A percentile compares a stretch with the other conserved stretches of the same genome.
phyloP scores from a whole-genome alignment of 2,113 vertebrate species.

The Psilopsiagon aurifrons region DNA sequence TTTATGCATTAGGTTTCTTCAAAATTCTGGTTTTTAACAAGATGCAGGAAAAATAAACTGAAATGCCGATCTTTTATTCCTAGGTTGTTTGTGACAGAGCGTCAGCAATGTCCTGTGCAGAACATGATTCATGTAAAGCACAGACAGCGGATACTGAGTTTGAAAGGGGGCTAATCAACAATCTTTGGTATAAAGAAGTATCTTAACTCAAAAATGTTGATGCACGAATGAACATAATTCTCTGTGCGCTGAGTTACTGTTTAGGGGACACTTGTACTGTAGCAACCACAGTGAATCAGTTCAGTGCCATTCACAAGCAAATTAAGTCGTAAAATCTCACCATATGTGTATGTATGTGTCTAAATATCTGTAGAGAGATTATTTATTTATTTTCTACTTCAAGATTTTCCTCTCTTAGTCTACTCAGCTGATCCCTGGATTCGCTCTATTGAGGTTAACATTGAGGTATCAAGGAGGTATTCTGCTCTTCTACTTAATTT shows the following conservation, averaged over 20 bases:
- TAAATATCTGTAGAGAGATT: background rate
- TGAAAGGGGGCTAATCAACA: constrained; percentile 65
- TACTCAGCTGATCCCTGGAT: background rate
- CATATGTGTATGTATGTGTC: background rate
- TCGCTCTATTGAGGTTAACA: background rate
- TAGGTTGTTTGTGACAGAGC: constrained; percentile 56
- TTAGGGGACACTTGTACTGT: constrained; percentile 40
- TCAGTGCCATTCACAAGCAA: constrained; percentile 39
- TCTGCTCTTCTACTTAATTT: background rate
- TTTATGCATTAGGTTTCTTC: constrained; percentile 75
- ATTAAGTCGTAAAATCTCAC: constrained; percentile 44
- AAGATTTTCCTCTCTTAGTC: background rate
- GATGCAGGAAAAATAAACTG: constrained; percentile 64
- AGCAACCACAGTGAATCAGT: constrained; percentile 31
- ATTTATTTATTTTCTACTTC: constrained; percentile 38
- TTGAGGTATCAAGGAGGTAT: background rate
- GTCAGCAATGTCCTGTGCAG: constrained; percentile 32
- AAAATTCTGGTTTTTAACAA: constrained; percentile 71
- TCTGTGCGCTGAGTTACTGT: constrained; percentile 22
- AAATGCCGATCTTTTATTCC: constrained; percentile 67
- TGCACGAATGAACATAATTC: constrained; percentile 30
- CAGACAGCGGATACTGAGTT: constrained; percentile 46
- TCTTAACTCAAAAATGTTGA: constrained; percentile 50
- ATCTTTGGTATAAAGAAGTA: constrained; percentile 42
- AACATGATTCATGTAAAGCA: constrained; percentile 52